These are phyloP conservation scores for Hirundichthys speculiger DNA, from an alignment of 2,113 vertebrate genomes.

Conservation along the genomic window DNA sequence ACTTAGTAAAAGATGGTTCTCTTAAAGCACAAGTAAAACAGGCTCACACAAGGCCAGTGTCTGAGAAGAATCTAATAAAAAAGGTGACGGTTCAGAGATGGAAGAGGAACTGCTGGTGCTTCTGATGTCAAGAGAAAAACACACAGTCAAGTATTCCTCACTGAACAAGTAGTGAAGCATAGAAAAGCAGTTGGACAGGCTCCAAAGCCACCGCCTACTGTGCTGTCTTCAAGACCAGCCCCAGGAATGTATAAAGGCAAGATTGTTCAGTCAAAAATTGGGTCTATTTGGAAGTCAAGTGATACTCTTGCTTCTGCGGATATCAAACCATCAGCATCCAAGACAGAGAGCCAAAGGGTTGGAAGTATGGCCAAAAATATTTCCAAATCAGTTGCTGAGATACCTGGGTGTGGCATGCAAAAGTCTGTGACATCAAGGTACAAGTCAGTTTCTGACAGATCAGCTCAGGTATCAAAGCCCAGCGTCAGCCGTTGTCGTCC, in stretches of 20 bases:
- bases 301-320: conserved; percentile 20
- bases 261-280: conserved; percentile 89
- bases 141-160: conserved; percentile 74
- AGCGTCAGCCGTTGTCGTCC: conserved; percentile 2
- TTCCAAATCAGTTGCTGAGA: conserved; percentile 24
- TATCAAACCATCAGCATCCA: conserved; percentile 44
- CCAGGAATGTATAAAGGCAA: conserved; percentile 89
- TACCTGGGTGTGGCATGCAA: conserved; percentile 2
- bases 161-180: conserved; percentile 72
- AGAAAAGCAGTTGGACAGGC: conserved; percentile 68
- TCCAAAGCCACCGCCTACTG: conserved; percentile 60
- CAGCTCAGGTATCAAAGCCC: conserved; percentile 34
- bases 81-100: too few relatives aligned
- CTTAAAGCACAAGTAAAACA: conserved; percentile 28
- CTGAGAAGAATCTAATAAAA: conserved; percentile 20
- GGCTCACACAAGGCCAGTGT: background rate
- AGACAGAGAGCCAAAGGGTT: conserved; percentile 18
- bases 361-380: conserved; percentile 19
- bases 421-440: conserved; percentile 31
- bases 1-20: background rate
- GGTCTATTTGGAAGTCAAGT: conserved; percentile 87
- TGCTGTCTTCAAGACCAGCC: conserved; percentile 67
- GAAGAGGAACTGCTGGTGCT: conserved; percentile 20
- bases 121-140: conserved; percentile 48
- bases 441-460: conserved; percentile 43